These are phyloP conservation scores for Mus spicilegus DNA, from an alignment of 2,113 vertebrate species.

Conservation along the genomic window DNA sequence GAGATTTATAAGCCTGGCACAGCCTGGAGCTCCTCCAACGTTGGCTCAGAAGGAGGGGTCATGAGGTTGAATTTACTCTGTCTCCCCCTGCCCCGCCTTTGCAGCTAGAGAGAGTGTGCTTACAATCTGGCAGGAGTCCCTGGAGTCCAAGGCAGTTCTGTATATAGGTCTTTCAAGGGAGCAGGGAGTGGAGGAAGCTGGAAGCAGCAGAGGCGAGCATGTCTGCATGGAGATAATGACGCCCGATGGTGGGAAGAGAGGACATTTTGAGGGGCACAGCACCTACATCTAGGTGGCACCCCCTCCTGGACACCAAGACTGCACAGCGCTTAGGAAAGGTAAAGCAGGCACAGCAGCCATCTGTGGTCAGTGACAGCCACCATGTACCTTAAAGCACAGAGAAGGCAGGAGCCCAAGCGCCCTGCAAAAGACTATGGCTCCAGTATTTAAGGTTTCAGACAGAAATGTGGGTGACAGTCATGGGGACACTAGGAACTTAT, in stretches of 20 bases:
- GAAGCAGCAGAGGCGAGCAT: constrained; percentile 23
- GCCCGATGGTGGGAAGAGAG: not conserved
- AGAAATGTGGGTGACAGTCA: not conserved
- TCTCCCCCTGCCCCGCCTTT: not conserved
- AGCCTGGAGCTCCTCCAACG: constrained; percentile 71
- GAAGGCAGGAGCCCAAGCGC: not conserved
- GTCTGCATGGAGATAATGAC: constrained; percentile 11
- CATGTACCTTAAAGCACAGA: not conserved
- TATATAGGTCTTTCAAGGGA: constrained; percentile 61
- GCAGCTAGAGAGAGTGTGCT: not conserved
- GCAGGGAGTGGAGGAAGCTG: constrained; percentile 42
- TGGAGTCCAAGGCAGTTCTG: not conserved
- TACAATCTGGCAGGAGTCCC: not conserved
- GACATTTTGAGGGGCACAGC: not conserved
- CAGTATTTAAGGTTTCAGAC: not conserved
- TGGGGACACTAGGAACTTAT: not conserved
- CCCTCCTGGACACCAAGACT: not conserved
- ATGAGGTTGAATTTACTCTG: constrained; percentile 77
- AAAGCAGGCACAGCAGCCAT: not conserved
- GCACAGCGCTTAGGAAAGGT: not conserved
- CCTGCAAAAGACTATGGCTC: not conserved
- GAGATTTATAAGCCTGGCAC: constrained; percentile 81
- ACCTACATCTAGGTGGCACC: not conserved
- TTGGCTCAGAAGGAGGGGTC: constrained; percentile 72
- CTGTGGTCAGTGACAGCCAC: not conserved